Conservation (phyloP, 1,140 invertebrate genomes). For the Piezodorus guildinii region DNA sequence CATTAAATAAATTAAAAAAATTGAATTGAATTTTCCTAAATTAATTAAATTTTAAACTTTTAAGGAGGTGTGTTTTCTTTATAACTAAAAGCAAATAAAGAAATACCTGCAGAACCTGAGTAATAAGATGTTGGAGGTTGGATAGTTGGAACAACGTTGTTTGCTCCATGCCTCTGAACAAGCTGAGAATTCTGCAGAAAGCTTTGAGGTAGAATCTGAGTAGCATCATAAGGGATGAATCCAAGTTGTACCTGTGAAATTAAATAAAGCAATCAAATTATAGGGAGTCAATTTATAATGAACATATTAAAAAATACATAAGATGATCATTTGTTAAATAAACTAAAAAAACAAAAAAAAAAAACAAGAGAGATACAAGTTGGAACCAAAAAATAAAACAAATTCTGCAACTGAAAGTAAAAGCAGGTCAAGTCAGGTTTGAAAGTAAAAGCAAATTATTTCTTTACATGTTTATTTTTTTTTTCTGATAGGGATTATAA, state of each 20-base stretch:
- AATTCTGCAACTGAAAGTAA: too few species aligned
- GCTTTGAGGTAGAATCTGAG: conserved; percentile 41
- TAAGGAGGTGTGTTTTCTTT: conserved; percentile 41
- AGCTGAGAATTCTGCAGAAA: conserved; percentile 43
- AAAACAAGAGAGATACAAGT: conserved; percentile 20
- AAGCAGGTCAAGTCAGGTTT: too few species aligned
- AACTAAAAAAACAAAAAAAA: conserved; percentile 7
- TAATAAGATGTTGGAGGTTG: conserved; percentile 45
- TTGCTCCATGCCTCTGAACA: conserved; percentile 43
- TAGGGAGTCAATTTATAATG: too few species aligned
- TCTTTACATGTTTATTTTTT: too few species aligned
- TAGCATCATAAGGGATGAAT: conserved; percentile 39
- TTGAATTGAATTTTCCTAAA: too few species aligned
- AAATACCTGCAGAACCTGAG: conserved; percentile 39
- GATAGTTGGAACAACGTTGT: conserved; percentile 36
- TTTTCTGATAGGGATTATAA: too few species aligned
- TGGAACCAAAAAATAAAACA: too few species aligned
- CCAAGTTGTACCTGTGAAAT: conserved; percentile 23
- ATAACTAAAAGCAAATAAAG: conserved; percentile 34
- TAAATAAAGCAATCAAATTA: too few species aligned
- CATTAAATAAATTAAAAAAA: too few species aligned
- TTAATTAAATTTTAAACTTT: conserved; percentile 33
- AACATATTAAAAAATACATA: too few species aligned
- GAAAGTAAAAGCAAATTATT: too few species aligned
- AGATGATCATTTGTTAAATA: too few species aligned